phyloP scores from a whole-genome alignment of 1,140 invertebrate genomes.

The Sitodiplosis mosellana region DNA sequence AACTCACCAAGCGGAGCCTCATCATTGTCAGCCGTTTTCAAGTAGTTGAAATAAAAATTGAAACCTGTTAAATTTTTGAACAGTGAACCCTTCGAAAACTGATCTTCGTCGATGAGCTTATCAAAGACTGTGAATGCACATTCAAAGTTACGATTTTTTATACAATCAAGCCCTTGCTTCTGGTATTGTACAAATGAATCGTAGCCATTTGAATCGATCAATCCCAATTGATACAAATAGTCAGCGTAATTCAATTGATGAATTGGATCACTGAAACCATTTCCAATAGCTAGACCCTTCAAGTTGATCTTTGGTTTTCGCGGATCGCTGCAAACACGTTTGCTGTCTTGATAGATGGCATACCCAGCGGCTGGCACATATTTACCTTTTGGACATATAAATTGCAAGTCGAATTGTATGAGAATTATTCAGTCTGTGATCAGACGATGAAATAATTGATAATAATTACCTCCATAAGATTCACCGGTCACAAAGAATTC shows the following conservation, averaged over 20 bases:
- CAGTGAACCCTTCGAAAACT: constrained; percentile 36
- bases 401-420: too few relatives aligned
- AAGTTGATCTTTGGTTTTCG: constrained; percentile 37
- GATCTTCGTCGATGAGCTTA: constrained; percentile 47
- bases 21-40: constrained; percentile 32
- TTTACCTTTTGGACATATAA: too few relatives aligned
- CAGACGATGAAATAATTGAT: too few relatives aligned
- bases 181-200: constrained; percentile 40
- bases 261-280: constrained; percentile 65
- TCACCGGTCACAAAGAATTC: constrained; percentile 69
- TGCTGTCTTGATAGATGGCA: constrained; percentile 47
- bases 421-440: too few relatives aligned
- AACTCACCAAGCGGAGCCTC: constrained; percentile 27
- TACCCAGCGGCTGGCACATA: constrained; percentile 64
- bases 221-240: constrained; percentile 63
- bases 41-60: constrained; percentile 61
- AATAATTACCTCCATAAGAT: constrained; percentile 74
- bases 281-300: constrained; percentile 64
- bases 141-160: constrained; percentile 37
- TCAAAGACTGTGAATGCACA: constrained; percentile 54
- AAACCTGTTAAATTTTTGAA: constrained; percentile 67
- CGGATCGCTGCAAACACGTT: constrained; percentile 28
- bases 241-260: constrained; percentile 62
- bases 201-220: constrained; percentile 47
- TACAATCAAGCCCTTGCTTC: constrained; percentile 32